Evolutionary conservation across 2,113 vertebrate species (phyloP).

Genomic region (Taxidea taxus): DNA sequence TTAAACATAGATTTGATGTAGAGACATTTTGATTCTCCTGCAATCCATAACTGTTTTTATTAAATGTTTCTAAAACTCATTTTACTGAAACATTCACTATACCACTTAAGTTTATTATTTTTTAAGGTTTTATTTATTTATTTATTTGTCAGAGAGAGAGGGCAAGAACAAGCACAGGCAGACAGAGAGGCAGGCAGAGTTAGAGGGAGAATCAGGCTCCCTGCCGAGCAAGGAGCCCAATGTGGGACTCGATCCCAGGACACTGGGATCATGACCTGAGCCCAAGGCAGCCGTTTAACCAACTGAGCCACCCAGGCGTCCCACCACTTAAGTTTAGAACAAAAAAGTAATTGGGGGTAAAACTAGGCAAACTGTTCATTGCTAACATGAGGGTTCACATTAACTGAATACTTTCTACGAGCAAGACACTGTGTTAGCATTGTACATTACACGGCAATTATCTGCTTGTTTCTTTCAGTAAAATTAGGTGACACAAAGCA

Average conservation of each 20-base stretch:
- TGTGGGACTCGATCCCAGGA: too few species aligned
- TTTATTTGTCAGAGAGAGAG: too few species aligned
- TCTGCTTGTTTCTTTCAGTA: slow-evolving; percentile 10
- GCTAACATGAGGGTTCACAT: neutral
- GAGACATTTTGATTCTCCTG: neutral
- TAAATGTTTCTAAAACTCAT: neutral
- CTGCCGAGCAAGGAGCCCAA: too few species aligned
- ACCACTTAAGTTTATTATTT: neutral
- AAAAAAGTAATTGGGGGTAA: neutral
- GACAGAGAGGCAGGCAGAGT: too few species aligned
- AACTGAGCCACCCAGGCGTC: too few species aligned
- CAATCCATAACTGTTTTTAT: neutral
- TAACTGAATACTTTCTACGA: neutral
- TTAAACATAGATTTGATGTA: neutral
- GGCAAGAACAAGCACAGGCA: too few species aligned
- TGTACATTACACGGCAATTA: neutral
- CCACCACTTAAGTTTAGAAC: neutral
- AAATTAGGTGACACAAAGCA: neutral
- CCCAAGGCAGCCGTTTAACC: too few species aligned
- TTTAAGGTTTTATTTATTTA: too few species aligned
- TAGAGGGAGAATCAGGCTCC: too few species aligned
- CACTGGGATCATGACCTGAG: too few species aligned
- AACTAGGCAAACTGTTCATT: neutral
- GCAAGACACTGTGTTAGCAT: neutral
- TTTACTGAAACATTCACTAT: slow-evolving; percentile 14